These are phyloP conservation scores for Electrophaes corylata DNA, from an alignment of 2,888 invertebrate genomes.

Conservation along the genomic window DNA sequence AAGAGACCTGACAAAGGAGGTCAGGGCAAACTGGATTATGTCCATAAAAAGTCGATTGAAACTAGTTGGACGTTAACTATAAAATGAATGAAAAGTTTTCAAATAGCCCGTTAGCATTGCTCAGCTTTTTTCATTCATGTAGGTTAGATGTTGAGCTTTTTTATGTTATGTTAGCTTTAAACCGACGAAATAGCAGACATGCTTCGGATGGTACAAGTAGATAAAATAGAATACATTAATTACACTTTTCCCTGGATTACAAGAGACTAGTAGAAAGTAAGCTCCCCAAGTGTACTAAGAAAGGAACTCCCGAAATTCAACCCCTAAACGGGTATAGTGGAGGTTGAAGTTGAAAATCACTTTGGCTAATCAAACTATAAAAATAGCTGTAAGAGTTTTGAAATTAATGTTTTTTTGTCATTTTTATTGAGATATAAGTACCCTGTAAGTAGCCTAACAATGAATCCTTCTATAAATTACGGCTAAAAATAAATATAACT, in stretches of 20 bases:
- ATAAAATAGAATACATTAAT: not conserved
- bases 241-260: too few species aligned
- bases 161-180: slow-evolving; percentile 15
- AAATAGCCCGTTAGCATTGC: slow-evolving; percentile 60
- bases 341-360: too few species aligned
- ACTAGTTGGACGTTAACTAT: slow-evolving; percentile 68
- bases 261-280: too few species aligned
- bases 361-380: too few species aligned
- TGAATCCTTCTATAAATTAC: too few species aligned
- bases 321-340: too few species aligned
- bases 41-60: slow-evolving; percentile 60
- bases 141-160: slow-evolving; percentile 13
- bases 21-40: slow-evolving; percentile 58
- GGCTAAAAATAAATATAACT: not conserved
- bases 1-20: slow-evolving; percentile 15
- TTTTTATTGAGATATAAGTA: too few species aligned
- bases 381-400: too few species aligned
- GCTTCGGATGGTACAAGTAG: not conserved
- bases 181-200: slow-evolving; percentile 7
- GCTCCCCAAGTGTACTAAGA: too few species aligned
- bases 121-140: slow-evolving; percentile 46
- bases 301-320: too few species aligned
- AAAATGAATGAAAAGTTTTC: slow-evolving; percentile 68
- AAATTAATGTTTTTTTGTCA: too few species aligned
- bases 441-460: too few species aligned